Evolutionary conservation across 2,888 invertebrate species (phyloP), one percentile per base, ranked within the genome.

Genomic region (Cephus rjabovi): DNA sequence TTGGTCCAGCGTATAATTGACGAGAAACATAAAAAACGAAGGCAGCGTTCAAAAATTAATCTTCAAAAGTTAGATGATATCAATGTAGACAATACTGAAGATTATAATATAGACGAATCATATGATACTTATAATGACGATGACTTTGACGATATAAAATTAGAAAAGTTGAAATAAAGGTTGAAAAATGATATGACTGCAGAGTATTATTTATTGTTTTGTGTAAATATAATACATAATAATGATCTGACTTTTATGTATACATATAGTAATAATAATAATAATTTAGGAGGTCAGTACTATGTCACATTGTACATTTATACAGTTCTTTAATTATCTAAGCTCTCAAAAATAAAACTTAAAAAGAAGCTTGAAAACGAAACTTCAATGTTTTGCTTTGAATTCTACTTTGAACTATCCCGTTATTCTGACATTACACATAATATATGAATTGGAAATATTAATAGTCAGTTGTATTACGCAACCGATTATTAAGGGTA

Each of bases 1-100:
- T 89, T 95, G 80, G 84, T 90, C 70, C 92, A 94, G 81, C 92
- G 94, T 91, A 92, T 93, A 92, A 93, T 93, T 83, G 84, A 86
- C 11, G 80, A 83, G 37, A 87, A 77, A 78, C 81, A 70, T 0
- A 85, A 86, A 85, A 85, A 81, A 82, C 76, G 70, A 86, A 85
- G 11, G 23, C 23, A 56, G 23, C 23, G 23, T 56, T 56, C 9
- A 23, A 56, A 56, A 56, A 23, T 23, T 23, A 56, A 9, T 56
- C 40, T 40, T 4, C 1, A 56, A 23, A 56, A 56, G 6, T 56
- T 56, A 56, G 40, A 56, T 1, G 40, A 56, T 23, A 23, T 23
- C 9, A 9, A 56, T 1, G 23, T 56, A 56, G 85, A 88, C 34
- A 81, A 84, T 4, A 68, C 84, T 33, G 83, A 86, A 23, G 77